Percentiles rank a stretch among this genome's conserved stretches.
phyloP scores from a whole-genome alignment of 1,140 invertebrate species.

The Cydia strobilella region DNA sequence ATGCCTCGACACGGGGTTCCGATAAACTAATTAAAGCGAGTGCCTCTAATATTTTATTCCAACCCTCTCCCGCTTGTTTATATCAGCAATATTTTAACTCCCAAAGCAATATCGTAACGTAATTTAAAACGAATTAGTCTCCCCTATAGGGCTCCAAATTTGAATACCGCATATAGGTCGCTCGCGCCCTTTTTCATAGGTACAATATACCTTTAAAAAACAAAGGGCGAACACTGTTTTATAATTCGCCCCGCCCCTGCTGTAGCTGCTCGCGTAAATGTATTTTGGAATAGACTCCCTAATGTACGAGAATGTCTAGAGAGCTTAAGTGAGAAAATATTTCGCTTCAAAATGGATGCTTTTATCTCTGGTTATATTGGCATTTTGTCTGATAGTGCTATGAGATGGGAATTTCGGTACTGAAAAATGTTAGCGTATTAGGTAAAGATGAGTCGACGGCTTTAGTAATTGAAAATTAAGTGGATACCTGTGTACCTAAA shows the following conservation, averaged over 20 bases:
- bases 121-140: conserved; percentile 79
- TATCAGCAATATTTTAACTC: conserved; percentile 72
- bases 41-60: conserved; percentile 59
- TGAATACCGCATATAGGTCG: conserved; percentile 64
- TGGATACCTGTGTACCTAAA: neutral
- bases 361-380: conserved; percentile 51
- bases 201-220: conserved; percentile 67
- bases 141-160: conserved; percentile 69
- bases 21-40: conserved; percentile 56
- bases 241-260: conserved; percentile 62
- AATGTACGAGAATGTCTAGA: conserved; percentile 60
- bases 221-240: conserved; percentile 68
- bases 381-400: conserved; percentile 47
- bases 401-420: conserved; percentile 37
- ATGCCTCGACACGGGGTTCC: conserved; percentile 40
- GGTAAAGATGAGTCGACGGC: conserved; percentile 8
- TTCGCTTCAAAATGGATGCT: conserved; percentile 51
- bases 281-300: conserved; percentile 60
- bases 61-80: conserved; percentile 68
- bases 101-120: conserved; percentile 75
- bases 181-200: conserved; percentile 64
- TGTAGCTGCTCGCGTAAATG: conserved; percentile 46
- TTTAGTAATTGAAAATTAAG: conserved; percentile 1
- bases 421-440: conserved; percentile 15
- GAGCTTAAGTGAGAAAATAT: conserved; percentile 40